Evolutionary conservation across 2,113 vertebrate species (phyloP), one percentile per base, ranked within the genome.

Genomic region (Ibidorhyncha struthersii): DNA sequence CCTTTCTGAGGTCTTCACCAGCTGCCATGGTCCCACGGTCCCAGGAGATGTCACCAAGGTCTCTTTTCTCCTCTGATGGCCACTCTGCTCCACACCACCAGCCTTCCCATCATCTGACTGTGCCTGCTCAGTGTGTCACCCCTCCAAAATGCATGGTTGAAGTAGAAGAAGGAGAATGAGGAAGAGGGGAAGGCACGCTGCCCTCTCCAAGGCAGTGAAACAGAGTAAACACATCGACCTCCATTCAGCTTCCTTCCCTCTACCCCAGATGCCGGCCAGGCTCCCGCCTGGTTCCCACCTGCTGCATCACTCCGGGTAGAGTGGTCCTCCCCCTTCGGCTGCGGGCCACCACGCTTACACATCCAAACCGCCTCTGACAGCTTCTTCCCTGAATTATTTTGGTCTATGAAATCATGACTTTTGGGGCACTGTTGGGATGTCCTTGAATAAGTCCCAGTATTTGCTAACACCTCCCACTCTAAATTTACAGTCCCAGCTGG

Each of bases 351-450:
- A 79, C 14, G 3, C 40, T 90, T 38, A 82, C 81, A 84, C 1
- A 0, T 91, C 90, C 90, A 87, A 94, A 93, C 89, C 5, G n/a
- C 93, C 56, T 89, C 84, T 71, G 82, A 93, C 93, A 86, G 96
- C 93, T 65, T 85, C 93, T 95, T 91, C 70, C 87, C 66, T 87
- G 47, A 84, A 89, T 95, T 94, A 92, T 94, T 96, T 94, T 50
- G n/a, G 79, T 91, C 74, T 90, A 81, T 89, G 92, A 96, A 93
- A 83, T 96, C 95, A 94, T 30, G 76, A 85, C 71, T 88, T 88
- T 93, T 82, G 45, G 88, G 95, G n/a, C 96, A 95, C 92, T 86
- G 82, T n/a, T 95, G 92, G 93, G 93, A 95, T 55, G 94, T 95
- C 90, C 90, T 97, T 97, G 92, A 96, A 96, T 0, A 2, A 93